A percentile compares a stretch with the other conserved stretches of the same genome.
phyloP scores from a whole-genome alignment of 2,113 vertebrate species.

The Bambusicola thoracicus region DNA sequence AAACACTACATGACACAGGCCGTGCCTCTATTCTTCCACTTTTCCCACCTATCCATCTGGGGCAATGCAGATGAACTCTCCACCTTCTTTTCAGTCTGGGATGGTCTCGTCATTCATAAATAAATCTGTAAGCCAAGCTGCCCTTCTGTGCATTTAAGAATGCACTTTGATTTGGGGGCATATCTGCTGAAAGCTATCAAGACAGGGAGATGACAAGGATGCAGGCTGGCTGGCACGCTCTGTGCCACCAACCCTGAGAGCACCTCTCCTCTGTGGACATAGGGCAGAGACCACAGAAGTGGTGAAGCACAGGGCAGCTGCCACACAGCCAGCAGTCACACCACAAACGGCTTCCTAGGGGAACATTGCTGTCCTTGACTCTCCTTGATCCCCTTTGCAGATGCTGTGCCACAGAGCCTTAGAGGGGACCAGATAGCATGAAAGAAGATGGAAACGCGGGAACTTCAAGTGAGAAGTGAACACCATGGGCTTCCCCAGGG shows the following conservation, averaged over 20 bases:
- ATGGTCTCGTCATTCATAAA: not conserved
- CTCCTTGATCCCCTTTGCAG: conserved; percentile 3
- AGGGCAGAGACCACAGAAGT: not conserved
- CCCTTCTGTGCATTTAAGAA: not conserved
- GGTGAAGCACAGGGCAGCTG: not conserved
- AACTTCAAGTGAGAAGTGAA: not conserved
- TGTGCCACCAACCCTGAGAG: not conserved
- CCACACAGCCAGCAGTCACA: not conserved
- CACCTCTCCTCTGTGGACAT: rapidly evolving
- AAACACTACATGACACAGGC: not conserved
- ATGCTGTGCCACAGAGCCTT: not conserved
- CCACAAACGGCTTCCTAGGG: not conserved
- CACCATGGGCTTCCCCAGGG: not conserved
- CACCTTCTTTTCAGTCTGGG: not conserved
- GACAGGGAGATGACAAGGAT: not conserved
- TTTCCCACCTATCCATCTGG: not conserved
- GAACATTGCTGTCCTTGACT: conserved; percentile 19
- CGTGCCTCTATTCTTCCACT: not conserved
- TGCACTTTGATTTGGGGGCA: not conserved
- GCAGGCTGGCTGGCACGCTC: not conserved
- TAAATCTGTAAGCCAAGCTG: not conserved
- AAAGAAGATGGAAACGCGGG: conserved; percentile 39
- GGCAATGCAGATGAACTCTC: not conserved
- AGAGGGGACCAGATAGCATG: not conserved
- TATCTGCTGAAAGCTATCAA: not conserved